Percentiles rank a stretch among this genome's conserved stretches.
phyloP scores from a whole-genome alignment of 2,888 invertebrate genomes.

The Rhingia campestris region DNA sequence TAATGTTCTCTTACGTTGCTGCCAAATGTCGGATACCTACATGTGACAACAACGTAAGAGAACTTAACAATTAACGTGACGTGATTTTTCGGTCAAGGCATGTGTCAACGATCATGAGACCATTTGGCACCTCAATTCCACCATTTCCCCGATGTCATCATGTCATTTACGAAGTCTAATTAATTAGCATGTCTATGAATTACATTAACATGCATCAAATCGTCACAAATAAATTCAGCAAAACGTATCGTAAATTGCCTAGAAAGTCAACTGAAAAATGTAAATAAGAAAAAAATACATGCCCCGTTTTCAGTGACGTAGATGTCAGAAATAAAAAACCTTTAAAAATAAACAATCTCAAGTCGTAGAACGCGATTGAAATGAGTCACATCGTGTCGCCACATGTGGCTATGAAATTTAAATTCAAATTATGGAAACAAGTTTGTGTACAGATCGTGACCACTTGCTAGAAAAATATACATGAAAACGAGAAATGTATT shows the following conservation, averaged over 20 bases:
- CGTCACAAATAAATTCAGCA: slow-evolving; percentile 7
- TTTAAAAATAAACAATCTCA: not conserved
- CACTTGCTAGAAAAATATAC: not conserved
- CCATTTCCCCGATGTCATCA: not conserved
- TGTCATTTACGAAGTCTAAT: not conserved
- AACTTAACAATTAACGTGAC: no score
- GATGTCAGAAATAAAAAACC: not conserved
- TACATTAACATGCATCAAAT: slow-evolving; percentile 6
- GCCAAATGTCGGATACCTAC: no score
- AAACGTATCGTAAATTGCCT: not conserved
- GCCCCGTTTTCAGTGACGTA: slow-evolving; percentile 19
- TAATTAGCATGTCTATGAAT: slow-evolving; percentile 31
- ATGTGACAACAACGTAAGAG: no score
- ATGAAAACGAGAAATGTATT: not conserved
- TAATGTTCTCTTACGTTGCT: no score
- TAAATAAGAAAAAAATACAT: not conserved
- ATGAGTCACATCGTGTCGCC: slow-evolving; percentile 22
- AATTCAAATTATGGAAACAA: slow-evolving; percentile 14
- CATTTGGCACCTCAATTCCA: not conserved
- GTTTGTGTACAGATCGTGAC: not conserved
- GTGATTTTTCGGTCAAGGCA: not conserved
- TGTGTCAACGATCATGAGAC: slow-evolving; percentile 1
- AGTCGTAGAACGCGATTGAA: not conserved
- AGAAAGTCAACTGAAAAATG: not conserved
- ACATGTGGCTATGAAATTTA: not conserved